Base-by-base conservation (phyloP, 2,113 vertebrate species). In the Engraulis encrasicolus region DNA sequence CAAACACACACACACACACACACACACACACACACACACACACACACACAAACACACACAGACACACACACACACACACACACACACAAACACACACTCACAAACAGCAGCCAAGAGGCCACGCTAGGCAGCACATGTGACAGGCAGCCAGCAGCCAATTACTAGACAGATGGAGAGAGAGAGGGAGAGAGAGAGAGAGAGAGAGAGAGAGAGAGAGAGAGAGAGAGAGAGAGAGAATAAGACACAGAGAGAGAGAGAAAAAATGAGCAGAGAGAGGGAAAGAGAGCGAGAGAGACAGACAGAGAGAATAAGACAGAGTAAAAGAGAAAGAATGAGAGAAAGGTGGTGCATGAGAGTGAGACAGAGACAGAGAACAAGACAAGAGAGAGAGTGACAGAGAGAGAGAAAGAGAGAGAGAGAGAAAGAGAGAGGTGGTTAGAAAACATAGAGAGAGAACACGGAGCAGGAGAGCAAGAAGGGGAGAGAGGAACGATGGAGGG, bases 351-450 rank as follows among this genome's bases (percentile, higher is more conserved):
- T 9, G 40, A 45, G 40, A 45, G 40, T 45, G 78, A 79, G 27
- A 20, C 36, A 48, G 40, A 79, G 20, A 45, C 31, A 48, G n/a
- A 37, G 34, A 40, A 27, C n/a, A 4, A 4, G 45, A 27, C 19
- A 40, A 36, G 37, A 3, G n/a, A n/a, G n/a, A 79, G 17, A 79
- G 78, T 49, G 50, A 80, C 61, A 71, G 52, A 84, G 78, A 37
- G 78, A 4, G 79, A 54, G 54, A 84, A 80, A 54, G 80, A 84
- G 79, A 84, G 83, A 52, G 9, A 80, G 78, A 66, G 52, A 80
- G 78, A 80, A 80, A 80, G 78, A 71, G 83, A 80, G 40, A 45
- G 9, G 9, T 5, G 9, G 40, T 45, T 45, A 5, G n/a, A n/a
- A n/a, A n/a, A n/a, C n/a, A n/a, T n/a, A 50, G 49, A 48, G 23